phyloP scores from a whole-genome alignment of 2,113 vertebrate genomes.

The Pseudolaguvia tuberculata region DNA sequence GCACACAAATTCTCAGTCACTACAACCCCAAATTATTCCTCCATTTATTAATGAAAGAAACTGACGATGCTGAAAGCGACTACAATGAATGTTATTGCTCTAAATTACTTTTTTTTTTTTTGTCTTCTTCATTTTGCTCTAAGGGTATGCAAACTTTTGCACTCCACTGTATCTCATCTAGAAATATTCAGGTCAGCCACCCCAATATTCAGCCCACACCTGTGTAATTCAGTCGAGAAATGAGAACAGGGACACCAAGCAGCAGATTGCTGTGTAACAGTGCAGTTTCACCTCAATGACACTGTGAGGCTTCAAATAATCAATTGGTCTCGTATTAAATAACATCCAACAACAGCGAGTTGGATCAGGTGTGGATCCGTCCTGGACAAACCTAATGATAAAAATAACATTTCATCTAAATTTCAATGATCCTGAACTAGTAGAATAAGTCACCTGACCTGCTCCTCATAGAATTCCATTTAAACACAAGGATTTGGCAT shows the following conservation, averaged over 20 bases:
- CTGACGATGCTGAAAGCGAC: no score
- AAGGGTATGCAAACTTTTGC: slow-evolving; percentile 19
- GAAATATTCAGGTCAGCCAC: slow-evolving; percentile 28
- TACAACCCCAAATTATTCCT: neutral
- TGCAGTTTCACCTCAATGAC: slow-evolving; percentile 15
- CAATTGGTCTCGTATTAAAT: slow-evolving; percentile 24
- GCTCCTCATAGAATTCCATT: neutral
- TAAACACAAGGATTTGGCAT: neutral
- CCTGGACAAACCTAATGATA: no score
- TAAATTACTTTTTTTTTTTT: slow-evolving; percentile 19
- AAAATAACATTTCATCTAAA: no score
- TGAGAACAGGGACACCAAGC: slow-evolving; percentile 6
- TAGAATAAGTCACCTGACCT: neutral
- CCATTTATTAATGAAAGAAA: neutral
- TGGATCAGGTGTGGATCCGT: neutral
- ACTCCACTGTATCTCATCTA: slow-evolving; percentile 21
- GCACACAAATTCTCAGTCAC: no score
- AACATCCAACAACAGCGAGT: slow-evolving; percentile 7
- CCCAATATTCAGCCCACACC: slow-evolving; percentile 27
- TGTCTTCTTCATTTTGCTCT: slow-evolving; percentile 13
- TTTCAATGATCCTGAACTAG: neutral
- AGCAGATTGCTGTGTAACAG: slow-evolving; percentile 16
- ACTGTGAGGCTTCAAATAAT: slow-evolving; percentile 1
- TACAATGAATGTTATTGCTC: neutral
- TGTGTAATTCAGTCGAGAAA: slow-evolving; percentile 18